Evolutionary conservation across 2,113 vertebrate genomes (phyloP), one percentile per base, ranked within the genome.

Genomic region (Craseonycteris thonglongyai): DNA sequence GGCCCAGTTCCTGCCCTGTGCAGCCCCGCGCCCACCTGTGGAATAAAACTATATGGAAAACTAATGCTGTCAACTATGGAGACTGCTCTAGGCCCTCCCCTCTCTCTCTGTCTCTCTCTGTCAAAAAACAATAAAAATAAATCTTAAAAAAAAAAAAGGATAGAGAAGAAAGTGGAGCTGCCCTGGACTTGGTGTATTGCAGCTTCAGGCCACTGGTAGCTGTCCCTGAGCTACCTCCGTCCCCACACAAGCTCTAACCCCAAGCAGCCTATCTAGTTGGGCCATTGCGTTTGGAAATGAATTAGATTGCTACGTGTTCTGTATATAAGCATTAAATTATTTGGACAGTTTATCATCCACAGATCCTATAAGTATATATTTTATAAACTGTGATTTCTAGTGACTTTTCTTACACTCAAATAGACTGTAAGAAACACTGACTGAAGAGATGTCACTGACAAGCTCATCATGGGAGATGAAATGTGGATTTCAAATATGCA

Each of bases 391-490:
- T 65, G 42, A 78, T 69, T 92, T 80, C 59, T 18, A 35, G 7
- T 45, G 49, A 83, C 38, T 94, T 91, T 83, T 42, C 61, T 51
- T 63, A 49, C 69, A 85, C 42, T 92, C 74, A 94, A 58, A 22
- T 54, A 85, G 21, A 40, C 1, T 24, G 6, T 83, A 92, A 81
- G 47, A 45, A 91, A 91, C 93, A 65, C 59, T 40, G 49, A 21
- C 49, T 88, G 47, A 94, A 83, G 47, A 40, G 22, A 95, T 38
- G 30, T 21, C 96, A 93, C 68, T 93, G 95, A 95, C 91, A 97
- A 63, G 74, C 51, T 95, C 33, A 58, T 97, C 81, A 66, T 47
- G 69, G 58, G 63, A 33, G 58, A 95, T 74, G 91, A 96, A 93
- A 93, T 83, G 28, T 95, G 30, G 40, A 92, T 93, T 96, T 94